Evolutionary conservation across 2,113 vertebrate species (phyloP), one percentile per base, ranked within the genome.

Genomic region (Potamarius usumacintae): DNA sequence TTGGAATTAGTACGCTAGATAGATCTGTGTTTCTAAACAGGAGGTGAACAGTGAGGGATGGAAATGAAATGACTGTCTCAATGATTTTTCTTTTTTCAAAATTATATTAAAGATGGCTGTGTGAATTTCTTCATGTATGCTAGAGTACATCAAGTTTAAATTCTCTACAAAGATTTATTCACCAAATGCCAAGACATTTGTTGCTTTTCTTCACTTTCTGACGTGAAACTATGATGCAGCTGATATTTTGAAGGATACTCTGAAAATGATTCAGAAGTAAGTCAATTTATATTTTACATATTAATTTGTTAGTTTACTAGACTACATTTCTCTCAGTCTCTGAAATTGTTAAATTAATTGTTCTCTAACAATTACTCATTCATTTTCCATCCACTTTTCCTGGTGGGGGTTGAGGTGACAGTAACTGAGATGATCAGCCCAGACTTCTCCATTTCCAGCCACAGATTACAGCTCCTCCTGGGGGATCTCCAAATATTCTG

Each of bases 31-130:
- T 85, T 42, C 3, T 42, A 58, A 80, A n/a, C 53, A 57, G 10
- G 42, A 42, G 42, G 42, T 42, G 42, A 50, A 57, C 22, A 20
- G 18, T 5, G 15, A 67, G 25, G 2, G 22, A 30, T 10, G 62
- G 76, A 81, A 86, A 86, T 81, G 30, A 81, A 86, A 71, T 55
- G 77, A 58, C 62, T 80, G 30, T 67, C 60, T 65, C 72, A 79
- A 27, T 86, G 27, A 25, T 30, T 65, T 62, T 55, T 67, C 58
- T 57, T 85, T 76, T 30, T 25, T 34, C 4, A 1, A 57, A 57
- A 79, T 18, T n/a, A 25, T 79, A 60, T 80, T 80, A 58, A 80
- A 58, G 53, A 58, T 34, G 27, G n/a, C 55, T 53, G 2, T 80
- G 50, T 80, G 27, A 1, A 9, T 34, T 53, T 34, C 55, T 58